Conservation (phyloP, 2,797 vertebrate species). For the Sylvia borin region DNA sequence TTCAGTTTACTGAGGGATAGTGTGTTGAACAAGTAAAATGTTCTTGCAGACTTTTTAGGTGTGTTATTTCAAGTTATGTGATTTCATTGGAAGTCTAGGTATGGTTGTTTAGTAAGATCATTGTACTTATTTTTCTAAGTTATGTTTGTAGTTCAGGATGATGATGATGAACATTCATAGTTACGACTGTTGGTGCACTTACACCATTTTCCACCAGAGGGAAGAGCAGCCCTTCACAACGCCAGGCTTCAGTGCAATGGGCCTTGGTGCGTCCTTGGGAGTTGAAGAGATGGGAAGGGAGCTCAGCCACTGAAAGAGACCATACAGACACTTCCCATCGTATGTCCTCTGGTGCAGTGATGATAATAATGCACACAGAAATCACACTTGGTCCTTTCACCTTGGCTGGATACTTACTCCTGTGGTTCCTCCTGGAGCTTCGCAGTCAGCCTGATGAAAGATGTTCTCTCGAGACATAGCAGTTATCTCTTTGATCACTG, state of each 20-base stretch:
- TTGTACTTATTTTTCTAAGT: not conserved
- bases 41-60: not conserved
- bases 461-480: not conserved
- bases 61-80: not conserved
- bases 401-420: not conserved
- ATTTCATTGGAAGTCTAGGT: not conserved
- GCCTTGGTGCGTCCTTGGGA: not conserved
- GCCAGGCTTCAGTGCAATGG: not conserved
- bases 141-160: not conserved
- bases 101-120: not conserved
- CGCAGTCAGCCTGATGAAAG: not conserved
- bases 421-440: not conserved
- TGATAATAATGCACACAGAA: not conserved
- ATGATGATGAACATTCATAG: not conserved
- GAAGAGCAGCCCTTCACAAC: conserved; percentile 52
- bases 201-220: conserved; percentile 69
- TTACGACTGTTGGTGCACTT: not conserved
- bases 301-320: not conserved
- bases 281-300: not conserved
- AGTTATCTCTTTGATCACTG: not conserved
- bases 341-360: not conserved
- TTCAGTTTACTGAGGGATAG: not conserved
- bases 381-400: not conserved
- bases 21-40: not conserved
- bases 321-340: not conserved